These are phyloP conservation scores for Noctua comes DNA, from an alignment of 2,888 invertebrate genomes.

Conservation along the genomic window DNA sequence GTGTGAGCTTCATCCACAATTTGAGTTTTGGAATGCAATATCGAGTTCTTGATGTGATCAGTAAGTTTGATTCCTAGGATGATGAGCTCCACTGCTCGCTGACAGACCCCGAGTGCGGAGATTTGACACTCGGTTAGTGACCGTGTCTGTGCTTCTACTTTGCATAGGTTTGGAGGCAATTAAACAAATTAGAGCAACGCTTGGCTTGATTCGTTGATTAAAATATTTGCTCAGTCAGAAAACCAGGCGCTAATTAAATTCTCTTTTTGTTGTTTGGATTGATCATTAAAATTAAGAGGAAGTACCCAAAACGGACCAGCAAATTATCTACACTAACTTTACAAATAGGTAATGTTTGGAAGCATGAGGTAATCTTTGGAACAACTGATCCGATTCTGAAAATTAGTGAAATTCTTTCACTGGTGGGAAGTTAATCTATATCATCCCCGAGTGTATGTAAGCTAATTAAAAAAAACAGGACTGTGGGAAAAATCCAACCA, in stretches of 20 bases:
- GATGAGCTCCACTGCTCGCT: not conserved
- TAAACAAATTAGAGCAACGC: not conserved
- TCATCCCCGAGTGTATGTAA: too few relatives aligned
- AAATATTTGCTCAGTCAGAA: conserved; percentile 9
- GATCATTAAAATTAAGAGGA: not conserved
- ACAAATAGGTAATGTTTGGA: not conserved
- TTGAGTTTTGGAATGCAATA: not conserved
- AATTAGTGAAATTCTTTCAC: not conserved
- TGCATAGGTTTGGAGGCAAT: not conserved
- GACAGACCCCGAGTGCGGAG: not conserved
- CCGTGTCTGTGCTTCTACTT: not conserved
- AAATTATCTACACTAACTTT: not conserved
- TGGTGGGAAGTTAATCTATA: not conserved
- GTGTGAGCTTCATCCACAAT: not conserved
- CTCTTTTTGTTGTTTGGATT: not conserved
- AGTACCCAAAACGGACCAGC: not conserved
- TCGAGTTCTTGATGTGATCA: not conserved
- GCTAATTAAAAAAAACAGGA: not conserved
- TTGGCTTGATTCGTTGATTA: not conserved
- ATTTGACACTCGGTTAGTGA: not conserved
- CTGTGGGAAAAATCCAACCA: not conserved
- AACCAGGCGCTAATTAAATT: not conserved
- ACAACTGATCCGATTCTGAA: not conserved
- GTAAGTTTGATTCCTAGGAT: not conserved
- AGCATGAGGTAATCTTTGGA: not conserved